Evolutionary conservation across 2,113 vertebrate genomes (phyloP).

Genomic region (Lonchura striata): DNA sequence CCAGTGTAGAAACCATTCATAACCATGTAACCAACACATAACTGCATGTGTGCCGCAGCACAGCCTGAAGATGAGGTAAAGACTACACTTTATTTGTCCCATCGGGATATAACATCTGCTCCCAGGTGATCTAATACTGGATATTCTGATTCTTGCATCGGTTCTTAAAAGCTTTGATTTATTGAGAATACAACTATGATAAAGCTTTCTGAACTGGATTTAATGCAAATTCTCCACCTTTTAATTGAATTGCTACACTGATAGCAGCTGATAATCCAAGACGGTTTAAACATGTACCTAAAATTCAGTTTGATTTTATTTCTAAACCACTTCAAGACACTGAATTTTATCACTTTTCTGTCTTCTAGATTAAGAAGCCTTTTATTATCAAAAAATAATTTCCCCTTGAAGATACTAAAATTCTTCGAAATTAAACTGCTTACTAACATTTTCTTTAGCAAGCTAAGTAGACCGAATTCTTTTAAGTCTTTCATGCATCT

Average conservation of each 20-base stretch:
- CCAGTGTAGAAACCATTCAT: neutral
- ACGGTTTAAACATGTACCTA: neutral
- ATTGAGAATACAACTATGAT: neutral
- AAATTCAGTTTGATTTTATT: neutral
- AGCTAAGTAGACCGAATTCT: neutral
- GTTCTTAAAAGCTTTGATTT: neutral
- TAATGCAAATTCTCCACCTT: neutral
- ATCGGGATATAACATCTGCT: neutral
- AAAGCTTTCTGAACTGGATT: neutral
- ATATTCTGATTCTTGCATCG: neutral
- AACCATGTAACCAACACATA: neutral
- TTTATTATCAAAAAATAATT: neutral
- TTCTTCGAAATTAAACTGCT: neutral
- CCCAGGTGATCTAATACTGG: neutral
- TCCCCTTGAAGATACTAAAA: neutral
- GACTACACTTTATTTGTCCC: neutral
- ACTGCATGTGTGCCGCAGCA: neutral
- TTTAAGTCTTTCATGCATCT: neutral
- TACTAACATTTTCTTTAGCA: neutral
- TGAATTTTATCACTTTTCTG: neutral
- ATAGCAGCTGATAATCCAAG: neutral
- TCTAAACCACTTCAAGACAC: neutral
- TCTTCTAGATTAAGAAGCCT: neutral
- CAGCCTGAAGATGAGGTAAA: neutral
- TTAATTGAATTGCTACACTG: neutral